A percentile compares a stretch with the other conserved stretches of the same genome.
phyloP scores from a whole-genome alignment of 1,140 invertebrate genomes.

The Leguminivora glycinivorella region DNA sequence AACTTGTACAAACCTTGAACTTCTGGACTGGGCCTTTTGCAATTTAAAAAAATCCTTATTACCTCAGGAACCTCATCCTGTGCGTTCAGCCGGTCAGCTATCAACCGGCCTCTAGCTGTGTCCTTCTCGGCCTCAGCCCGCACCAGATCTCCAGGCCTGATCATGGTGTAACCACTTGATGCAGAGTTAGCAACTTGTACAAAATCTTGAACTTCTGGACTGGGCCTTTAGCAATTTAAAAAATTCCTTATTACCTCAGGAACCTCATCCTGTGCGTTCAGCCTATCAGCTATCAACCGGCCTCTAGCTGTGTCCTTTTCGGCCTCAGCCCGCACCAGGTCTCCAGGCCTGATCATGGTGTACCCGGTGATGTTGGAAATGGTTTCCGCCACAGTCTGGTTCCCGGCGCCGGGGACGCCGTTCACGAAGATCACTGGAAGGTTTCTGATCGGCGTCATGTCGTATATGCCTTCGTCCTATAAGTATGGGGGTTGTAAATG shows the following conservation, averaged over 20 bases:
- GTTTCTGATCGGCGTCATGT: slow-evolving; percentile 67
- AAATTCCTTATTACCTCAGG: slow-evolving; percentile 59
- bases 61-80: no score
- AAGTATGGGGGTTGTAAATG: background rate
- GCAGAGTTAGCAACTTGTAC: no score
- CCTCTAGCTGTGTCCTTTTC: slow-evolving; percentile 68
- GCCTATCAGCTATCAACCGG: slow-evolving; percentile 62
- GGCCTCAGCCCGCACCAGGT: slow-evolving; percentile 66
- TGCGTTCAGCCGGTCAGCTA: no score
- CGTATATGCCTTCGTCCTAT: slow-evolving; percentile 56
- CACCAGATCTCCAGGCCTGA: no score
- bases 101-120: no score
- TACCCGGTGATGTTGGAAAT: slow-evolving; percentile 75
- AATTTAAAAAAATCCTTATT: no score
- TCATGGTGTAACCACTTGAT: no score
- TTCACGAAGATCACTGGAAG: slow-evolving; percentile 77
- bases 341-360: slow-evolving; percentile 66
- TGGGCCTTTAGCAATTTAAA: background rate
- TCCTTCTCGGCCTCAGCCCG: no score
- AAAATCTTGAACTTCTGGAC: no score
- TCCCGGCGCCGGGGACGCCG: slow-evolving; percentile 75
- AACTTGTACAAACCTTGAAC: no score
- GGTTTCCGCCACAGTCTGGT: slow-evolving; percentile 72
- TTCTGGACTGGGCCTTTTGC: no score
- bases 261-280: slow-evolving; percentile 61